Base-by-base conservation (phyloP, 35 echinoderm and acorn worm species). In the Amphiura filiformis region DNA sequence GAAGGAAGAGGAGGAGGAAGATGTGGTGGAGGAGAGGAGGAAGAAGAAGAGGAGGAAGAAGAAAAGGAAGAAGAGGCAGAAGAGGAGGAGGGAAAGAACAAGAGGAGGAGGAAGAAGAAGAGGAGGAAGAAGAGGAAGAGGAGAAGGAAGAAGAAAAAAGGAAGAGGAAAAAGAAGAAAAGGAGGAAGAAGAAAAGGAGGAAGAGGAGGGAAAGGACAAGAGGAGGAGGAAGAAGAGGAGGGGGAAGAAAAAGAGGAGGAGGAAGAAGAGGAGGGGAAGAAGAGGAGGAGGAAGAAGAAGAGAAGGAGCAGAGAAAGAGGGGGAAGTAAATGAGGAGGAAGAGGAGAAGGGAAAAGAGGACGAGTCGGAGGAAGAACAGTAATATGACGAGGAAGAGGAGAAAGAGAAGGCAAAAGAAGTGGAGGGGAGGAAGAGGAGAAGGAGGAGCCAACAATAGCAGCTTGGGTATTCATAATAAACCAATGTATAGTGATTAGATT, bases 221-320 rank as follows among this genome's bases (percentile, higher is more conserved):
- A n/a, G n/a, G n/a, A n/a, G n/a, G n/a, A n/a, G n/a, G 77, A 78
- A 34, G 77, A 78, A 34, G 77, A 78, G 33, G 77, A 34, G 33
- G 33, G 33, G 33, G 77, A 34, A 34, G 33, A 34, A 78, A 34
- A 34, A 34, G 33, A 32, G 33, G 33, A 32, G 33, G 33, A 32
- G 32, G 33, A 34, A 34, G 77, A 32, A 34, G 33, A 32, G 33
- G 33, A 32, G 33, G 33, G 33, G 33, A 13, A 32, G 33, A 34
- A 32, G 33, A 34, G 77, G 33, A 34, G 13, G 77, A 78, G 13
- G 77, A 78, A 13, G 77, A 78, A 13, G 77, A 78, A 78, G 77
- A 34, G 33, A 32, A 34, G n/a, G n/a, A n/a, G n/a, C n/a, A n/a
- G n/a, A n/a, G n/a, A n/a, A n/a, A n/a, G n/a, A n/a, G n/a, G n/a